These are phyloP conservation scores for Phalloptychus januarius DNA, from an alignment of 2,797 vertebrate species.

Conservation along the genomic window DNA sequence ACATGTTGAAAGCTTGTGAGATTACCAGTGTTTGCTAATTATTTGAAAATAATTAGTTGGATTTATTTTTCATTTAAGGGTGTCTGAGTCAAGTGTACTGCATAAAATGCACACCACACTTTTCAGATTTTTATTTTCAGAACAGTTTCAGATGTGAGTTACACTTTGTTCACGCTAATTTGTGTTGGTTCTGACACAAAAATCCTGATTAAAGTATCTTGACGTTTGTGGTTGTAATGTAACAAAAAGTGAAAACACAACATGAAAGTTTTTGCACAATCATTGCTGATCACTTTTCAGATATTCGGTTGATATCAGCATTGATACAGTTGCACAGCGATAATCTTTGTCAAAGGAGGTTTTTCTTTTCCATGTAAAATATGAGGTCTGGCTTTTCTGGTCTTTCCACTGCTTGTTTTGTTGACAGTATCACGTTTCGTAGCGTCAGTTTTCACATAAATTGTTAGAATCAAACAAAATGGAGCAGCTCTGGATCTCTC, in stretches of 20 bases:
- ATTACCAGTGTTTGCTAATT: neutral
- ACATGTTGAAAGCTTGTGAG: neutral
- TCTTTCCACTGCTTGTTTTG: neutral
- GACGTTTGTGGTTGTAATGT: neutral
- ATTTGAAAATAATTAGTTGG: neutral
- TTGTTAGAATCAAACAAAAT: conserved; percentile 16
- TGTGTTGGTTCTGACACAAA: neutral
- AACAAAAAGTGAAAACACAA: neutral
- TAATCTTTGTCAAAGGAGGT: neutral
- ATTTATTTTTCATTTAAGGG: neutral
- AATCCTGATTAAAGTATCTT: neutral
- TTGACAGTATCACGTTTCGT: neutral
- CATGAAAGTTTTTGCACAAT: neutral
- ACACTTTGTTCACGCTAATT: neutral
- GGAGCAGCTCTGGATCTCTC: conserved; percentile 1
- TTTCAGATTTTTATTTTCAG: neutral
- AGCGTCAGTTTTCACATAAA: neutral
- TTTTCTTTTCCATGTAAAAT: neutral
- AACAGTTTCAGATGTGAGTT: neutral
- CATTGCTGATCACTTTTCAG: neutral
- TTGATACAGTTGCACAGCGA: too few species aligned
- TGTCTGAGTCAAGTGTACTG: neutral
- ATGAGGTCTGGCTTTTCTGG: neutral
- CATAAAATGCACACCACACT: neutral
- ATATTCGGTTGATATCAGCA: neutral